phyloP scores from a whole-genome alignment of 2,113 vertebrate species.

The Crypturellus undulatus region DNA sequence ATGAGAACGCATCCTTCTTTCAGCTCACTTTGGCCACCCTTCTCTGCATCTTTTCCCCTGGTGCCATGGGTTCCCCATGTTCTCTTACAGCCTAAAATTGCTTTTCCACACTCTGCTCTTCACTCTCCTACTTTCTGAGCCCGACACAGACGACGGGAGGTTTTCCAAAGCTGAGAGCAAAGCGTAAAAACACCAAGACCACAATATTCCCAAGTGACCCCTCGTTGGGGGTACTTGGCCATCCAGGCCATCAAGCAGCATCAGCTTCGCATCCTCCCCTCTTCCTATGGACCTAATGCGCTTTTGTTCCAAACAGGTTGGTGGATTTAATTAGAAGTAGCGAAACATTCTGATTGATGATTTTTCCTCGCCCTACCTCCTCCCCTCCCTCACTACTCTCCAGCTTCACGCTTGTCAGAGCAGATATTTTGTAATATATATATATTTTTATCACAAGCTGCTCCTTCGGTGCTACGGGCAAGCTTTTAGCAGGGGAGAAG shows the following conservation, averaged over 20 bases:
- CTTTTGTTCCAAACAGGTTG: constrained; percentile 24
- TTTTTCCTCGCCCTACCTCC: constrained; percentile 14
- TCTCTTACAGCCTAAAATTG: not conserved
- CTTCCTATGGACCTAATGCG: not conserved
- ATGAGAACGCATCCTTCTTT: not conserved
- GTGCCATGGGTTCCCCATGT: not conserved
- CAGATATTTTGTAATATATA: constrained; percentile 55
- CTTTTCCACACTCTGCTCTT: not conserved
- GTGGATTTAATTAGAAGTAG: constrained; percentile 55
- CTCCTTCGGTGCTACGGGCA: constrained; percentile 36
- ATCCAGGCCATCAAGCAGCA: fast-evolving
- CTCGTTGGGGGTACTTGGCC: not conserved
- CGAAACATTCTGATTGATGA: constrained; percentile 59
- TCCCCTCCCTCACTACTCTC: constrained; percentile 29
- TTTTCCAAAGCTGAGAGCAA: not conserved
- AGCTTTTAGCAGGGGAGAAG: constrained; percentile 41
- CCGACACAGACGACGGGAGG: not conserved
- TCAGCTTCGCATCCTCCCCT: not conserved
- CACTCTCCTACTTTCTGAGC: not conserved
- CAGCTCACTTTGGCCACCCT: not conserved
- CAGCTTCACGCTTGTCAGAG: constrained; percentile 68
- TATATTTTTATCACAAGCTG: constrained; percentile 11
- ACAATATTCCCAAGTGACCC: fast-evolving
- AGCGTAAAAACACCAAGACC: not conserved
- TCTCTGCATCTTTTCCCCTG: not conserved